phyloP scores from a whole-genome alignment of 2,113 vertebrate species.

The Arothron firmamentum region DNA sequence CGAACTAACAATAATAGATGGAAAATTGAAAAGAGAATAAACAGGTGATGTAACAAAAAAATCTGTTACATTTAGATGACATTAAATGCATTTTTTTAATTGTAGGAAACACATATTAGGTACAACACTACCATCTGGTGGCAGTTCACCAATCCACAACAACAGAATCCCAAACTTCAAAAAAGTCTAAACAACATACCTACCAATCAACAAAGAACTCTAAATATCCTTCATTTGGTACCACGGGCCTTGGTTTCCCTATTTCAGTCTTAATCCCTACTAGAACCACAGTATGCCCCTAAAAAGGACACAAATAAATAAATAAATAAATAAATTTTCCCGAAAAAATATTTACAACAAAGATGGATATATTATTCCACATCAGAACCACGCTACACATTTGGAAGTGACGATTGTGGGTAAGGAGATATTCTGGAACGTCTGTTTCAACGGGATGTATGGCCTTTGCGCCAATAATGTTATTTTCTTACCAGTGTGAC shows the following conservation, averaged over 20 bases:
- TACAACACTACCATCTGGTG: constrained; percentile 50
- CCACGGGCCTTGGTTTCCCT: constrained; percentile 84
- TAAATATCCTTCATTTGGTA: constrained; percentile 87
- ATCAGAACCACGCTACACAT: too few species aligned
- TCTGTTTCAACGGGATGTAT: neutral
- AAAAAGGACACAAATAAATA: constrained; percentile 9
- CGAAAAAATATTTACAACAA: neutral
- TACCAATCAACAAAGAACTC: constrained; percentile 98
- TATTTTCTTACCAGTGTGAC: constrained; percentile 82
- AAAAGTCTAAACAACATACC: constrained; percentile 46
- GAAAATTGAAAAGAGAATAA: neutral
- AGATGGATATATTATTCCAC: too few species aligned
- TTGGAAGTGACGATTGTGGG: too few species aligned
- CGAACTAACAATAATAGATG: constrained; percentile 73
- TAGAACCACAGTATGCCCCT: constrained; percentile 93
- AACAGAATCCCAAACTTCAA: neutral
- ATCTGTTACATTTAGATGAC: too few species aligned
- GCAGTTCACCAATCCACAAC: neutral
- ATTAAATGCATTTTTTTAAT: neutral
- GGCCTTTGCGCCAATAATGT: neutral
- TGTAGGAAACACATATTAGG: neutral
- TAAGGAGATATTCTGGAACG: neutral
- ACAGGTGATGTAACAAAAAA: neutral
- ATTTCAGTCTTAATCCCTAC: constrained; percentile 96
- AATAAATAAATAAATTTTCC: neutral